Percentiles rank a stretch among this genome's conserved stretches.
Conservation (phyloP, 2,113 vertebrate species). For the Eulemur rufifrons region DNA sequence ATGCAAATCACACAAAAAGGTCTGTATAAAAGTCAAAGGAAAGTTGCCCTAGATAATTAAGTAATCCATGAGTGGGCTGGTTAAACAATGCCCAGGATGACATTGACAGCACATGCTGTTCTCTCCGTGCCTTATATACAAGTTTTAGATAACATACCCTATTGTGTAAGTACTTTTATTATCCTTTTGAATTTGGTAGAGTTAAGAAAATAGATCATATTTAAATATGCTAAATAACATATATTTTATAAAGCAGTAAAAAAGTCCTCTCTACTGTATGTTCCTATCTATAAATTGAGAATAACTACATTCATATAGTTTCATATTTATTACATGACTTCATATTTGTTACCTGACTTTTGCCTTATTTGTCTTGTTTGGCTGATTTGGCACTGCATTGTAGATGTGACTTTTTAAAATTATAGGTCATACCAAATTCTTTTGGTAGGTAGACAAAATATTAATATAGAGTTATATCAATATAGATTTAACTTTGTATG, state of each 20-base stretch:
- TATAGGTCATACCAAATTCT: neutral
- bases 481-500: conserved; percentile 2
- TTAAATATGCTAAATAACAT: neutral
- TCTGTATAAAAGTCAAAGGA: neutral
- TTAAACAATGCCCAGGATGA: neutral
- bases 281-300: neutral
- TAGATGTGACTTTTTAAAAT: neutral
- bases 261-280: neutral
- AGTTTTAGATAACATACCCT: neutral
- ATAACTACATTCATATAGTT: neutral
- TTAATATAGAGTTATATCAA: neutral
- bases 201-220: neutral
- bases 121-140: neutral
- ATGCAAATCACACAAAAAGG: neutral
- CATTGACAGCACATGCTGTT: neutral
- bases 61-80: neutral
- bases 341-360: neutral
- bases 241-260: neutral
- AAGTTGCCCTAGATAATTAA: neutral
- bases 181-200: neutral
- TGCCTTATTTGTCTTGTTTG: neutral
- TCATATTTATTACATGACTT: neutral
- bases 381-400: neutral
- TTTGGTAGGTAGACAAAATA: neutral
- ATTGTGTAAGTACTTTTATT: neutral